Evolutionary conservation across 2,888 invertebrate species (phyloP), one percentile per base, ranked within the genome.

Genomic region (Galeruca laticollis): DNA sequence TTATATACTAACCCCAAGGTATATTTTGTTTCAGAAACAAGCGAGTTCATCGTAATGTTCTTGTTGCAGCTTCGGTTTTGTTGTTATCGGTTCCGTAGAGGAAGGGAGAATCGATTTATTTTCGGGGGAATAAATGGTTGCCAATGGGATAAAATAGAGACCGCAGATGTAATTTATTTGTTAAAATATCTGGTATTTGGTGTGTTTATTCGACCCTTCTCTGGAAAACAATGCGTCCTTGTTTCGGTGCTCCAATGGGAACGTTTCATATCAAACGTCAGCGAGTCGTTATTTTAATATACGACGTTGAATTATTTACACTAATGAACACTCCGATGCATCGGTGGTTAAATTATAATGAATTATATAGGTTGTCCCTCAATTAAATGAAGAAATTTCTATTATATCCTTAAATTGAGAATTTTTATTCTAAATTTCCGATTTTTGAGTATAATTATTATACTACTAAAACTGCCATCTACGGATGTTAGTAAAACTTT

Each of bases 71-170:
- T 64, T 52, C 33, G 64, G 64, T 49, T 56, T 47, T 21, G 56
- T 57, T 26, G 3, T 6, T 64, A 64, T 64, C 64, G 64, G 56
- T 35, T 18, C n/a, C n/a, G n/a, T n/a, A n/a, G n/a, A n/a, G n/a
- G 15, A 40, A 31, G 56, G 43, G 64, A 47, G 35, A 57, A 65
- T 65, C 64, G 64, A 65, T 65, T 65, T 47, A 56, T 65, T 65
- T 65, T 56, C 26, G 54, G 57, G 57, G 64, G 56, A 57, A 56
- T 43, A 65, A 57, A 47, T 47, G 63, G 64, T 65, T 65, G 64
- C 57, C 64, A 57, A 65, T 65, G 57, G 57, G 64, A 65, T 65
- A 65, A 65, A 65, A 65, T 65, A 65, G 64, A 47, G 57, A 65
- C 64, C 64, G 64, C 64, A 57, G 47, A 31, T 47, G 31, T 57